phyloP scores from a whole-genome alignment of 2,888 invertebrate genomes.

The Sylvicola fuscatus region DNA sequence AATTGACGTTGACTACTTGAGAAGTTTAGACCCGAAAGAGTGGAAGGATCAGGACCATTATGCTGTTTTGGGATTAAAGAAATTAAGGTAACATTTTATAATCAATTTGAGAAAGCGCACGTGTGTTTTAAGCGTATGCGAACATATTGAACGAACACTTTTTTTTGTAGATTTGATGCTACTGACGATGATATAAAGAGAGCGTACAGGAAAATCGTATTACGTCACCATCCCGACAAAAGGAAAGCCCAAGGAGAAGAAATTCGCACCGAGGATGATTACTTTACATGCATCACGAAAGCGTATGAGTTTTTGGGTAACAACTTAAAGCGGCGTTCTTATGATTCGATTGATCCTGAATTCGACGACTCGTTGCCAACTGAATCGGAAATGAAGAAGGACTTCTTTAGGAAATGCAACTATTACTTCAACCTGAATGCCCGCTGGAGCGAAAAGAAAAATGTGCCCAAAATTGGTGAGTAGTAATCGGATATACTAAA shows the following conservation, averaged over 20 bases:
- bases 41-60: constrained; percentile 99
- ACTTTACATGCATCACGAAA: constrained; percentile 96
- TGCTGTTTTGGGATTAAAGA: constrained; percentile 76
- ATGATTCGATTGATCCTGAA: constrained; percentile 89
- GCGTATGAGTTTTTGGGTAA: constrained; percentile 83
- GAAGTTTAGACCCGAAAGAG: constrained; percentile 82
- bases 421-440: constrained; percentile 58
- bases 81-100: constrained; percentile 27
- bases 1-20: constrained; percentile 62
- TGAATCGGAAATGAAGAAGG: constrained; percentile 50
- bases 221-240: constrained; percentile 97
- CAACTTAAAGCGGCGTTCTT: constrained; percentile 62
- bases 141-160: no score
- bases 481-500: neutral
- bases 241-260: constrained; percentile 79
- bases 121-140: no score
- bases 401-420: constrained; percentile 49
- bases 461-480: constrained; percentile 40
- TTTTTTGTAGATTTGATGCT: constrained; percentile 45
- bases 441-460: constrained; percentile 77
- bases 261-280: constrained; percentile 78
- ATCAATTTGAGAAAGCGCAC: neutral
- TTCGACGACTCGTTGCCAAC: constrained; percentile 79
- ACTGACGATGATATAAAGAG: constrained; percentile 84
- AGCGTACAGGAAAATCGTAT: constrained; percentile 76